Evolutionary conservation across 2,113 vertebrate genomes (phyloP).

Genomic region (human): DNA sequence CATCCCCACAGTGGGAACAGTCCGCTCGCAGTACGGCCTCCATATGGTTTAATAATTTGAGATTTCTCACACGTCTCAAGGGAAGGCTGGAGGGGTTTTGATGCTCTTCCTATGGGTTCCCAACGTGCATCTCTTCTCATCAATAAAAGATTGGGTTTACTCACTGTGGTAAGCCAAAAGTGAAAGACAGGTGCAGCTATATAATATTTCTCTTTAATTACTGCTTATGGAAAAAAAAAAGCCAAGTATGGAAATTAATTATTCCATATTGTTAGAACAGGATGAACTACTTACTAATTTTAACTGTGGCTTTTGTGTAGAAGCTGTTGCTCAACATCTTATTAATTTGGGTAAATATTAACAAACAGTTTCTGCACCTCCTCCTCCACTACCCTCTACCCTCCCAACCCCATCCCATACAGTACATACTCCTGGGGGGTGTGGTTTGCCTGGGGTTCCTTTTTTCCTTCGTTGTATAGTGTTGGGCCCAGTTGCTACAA

Average conservation of each 20-base stretch:
- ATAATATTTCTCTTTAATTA: conserved; percentile 89
- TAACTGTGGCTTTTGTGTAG: conserved; percentile 72
- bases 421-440: neutral
- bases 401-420: too few relatives aligned
- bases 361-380: conserved; percentile 43
- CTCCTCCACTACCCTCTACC: neutral
- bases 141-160: conserved; percentile 83
- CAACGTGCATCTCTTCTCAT: conserved; percentile 77
- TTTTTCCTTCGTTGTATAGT: neutral
- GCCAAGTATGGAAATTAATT: conserved; percentile 80
- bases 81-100: conserved; percentile 67
- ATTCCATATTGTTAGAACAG: conserved; percentile 80
- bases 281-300: conserved; percentile 83
- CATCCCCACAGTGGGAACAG: neutral
- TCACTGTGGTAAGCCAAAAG: conserved; percentile 75
- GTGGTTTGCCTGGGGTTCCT: neutral
- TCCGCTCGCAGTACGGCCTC: conserved; percentile 59
- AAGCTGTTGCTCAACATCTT: conserved; percentile 66
- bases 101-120: conserved; percentile 70
- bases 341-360: conserved; percentile 79
- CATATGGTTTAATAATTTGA: conserved; percentile 79
- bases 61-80: conserved; percentile 73
- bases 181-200: conserved; percentile 82
- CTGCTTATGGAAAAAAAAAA: conserved; percentile 76
- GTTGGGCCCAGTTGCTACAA: neutral